phyloP scores from a whole-genome alignment of 2,888 invertebrate genomes.

The Agapostemon virescens region DNA sequence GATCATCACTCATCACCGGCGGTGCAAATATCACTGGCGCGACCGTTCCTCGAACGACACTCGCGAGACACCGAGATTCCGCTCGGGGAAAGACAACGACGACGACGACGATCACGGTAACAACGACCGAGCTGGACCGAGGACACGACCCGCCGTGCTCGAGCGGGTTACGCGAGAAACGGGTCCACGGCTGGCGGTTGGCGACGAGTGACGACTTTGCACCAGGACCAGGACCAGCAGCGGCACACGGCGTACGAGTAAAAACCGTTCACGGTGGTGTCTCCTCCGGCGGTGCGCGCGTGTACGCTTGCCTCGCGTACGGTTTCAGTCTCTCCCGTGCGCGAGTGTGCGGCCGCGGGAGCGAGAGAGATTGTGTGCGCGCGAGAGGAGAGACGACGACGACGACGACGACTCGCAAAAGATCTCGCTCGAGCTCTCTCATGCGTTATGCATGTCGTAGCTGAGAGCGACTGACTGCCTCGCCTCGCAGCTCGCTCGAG shows the following conservation, averaged over 20 bases:
- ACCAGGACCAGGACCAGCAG: constrained; percentile 24
- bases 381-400: constrained; percentile 54
- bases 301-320: constrained; percentile 55
- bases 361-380: constrained; percentile 35
- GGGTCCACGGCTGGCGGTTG: constrained; percentile 12
- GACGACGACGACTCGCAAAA: constrained; percentile 62
- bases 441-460: constrained; percentile 84
- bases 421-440: constrained; percentile 80
- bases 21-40: background rate
- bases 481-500: constrained; percentile 78
- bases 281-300: constrained; percentile 48
- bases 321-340: constrained; percentile 46
- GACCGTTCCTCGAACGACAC: constrained; percentile 63
- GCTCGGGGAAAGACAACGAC: background rate
- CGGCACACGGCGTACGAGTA: constrained; percentile 53
- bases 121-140: too few relatives aligned
- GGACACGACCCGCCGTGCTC: constrained; percentile 3
- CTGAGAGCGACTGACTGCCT: constrained; percentile 82
- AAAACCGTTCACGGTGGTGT: constrained; percentile 32
- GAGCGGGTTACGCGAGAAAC: constrained; percentile 19
- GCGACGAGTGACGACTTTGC: constrained; percentile 44
- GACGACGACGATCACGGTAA: background rate
- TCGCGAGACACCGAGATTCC: constrained; percentile 39
- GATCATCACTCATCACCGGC: constrained; percentile 50
- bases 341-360: constrained; percentile 43